Percentiles rank a stretch among this genome's conserved stretches.
Conservation (phyloP, 2,888 invertebrate genomes). For the Drosophila conformis region DNA sequence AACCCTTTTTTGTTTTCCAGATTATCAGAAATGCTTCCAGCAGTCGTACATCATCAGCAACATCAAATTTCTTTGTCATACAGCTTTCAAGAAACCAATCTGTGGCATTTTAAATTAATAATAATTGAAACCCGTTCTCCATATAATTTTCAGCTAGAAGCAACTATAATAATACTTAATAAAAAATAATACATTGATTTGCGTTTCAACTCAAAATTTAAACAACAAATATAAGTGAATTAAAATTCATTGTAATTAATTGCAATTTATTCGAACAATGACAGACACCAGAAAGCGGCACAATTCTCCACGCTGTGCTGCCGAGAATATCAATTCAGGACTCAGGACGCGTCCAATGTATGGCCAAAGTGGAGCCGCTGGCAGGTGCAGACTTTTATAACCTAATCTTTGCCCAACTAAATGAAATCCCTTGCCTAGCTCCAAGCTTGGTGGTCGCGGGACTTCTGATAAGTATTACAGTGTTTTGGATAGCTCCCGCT, state of each 20-base stretch:
- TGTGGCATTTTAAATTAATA: not conserved
- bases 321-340: not conserved
- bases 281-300: not conserved
- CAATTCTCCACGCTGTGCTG: not conserved
- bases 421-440: not conserved
- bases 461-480: not conserved
- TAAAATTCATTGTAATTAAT: constrained; percentile 7
- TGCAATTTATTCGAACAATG: constrained; percentile 8
- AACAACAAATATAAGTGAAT: constrained; percentile 7
- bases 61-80: not conserved
- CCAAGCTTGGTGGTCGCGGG: constrained; percentile 9
- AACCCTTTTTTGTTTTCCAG: no score
- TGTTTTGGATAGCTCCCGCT: not conserved
- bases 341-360: constrained; percentile 8
- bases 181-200: not conserved
- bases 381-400: constrained; percentile 9
- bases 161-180: not conserved
- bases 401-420: not conserved
- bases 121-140: not conserved
- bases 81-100: not conserved
- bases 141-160: not conserved
- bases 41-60: not conserved
- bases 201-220: constrained; percentile 32
- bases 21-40: not conserved
- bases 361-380: not conserved